Conservation (phyloP, 2,888 invertebrate species). For the Leucoptera coffeella region DNA sequence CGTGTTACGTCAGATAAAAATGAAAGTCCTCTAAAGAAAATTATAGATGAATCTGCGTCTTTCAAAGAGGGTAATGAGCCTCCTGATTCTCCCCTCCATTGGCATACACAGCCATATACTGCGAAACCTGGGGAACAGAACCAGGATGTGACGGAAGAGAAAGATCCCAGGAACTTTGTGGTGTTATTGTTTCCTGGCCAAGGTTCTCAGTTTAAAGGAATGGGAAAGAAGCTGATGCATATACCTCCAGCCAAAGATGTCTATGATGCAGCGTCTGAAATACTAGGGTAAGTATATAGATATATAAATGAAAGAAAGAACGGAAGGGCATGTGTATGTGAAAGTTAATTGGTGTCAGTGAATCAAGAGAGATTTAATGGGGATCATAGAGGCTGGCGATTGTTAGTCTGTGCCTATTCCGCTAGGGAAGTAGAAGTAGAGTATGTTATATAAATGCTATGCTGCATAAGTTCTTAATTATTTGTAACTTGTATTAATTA, state of each 20-base stretch:
- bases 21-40: constrained; percentile 42
- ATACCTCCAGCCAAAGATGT: constrained; percentile 74
- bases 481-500: too few relatives aligned
- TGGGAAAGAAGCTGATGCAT: constrained; percentile 68
- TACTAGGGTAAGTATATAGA: constrained; percentile 43
- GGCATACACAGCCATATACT: constrained; percentile 60
- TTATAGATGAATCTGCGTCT: constrained; percentile 56
- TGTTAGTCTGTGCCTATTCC: too few relatives aligned
- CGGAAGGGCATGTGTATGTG: too few relatives aligned
- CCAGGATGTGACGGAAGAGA: constrained; percentile 18
- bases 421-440: too few relatives aligned
- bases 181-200: constrained; percentile 89
- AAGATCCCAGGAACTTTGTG: constrained; percentile 62
- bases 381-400: too few relatives aligned
- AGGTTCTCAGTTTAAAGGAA: constrained; percentile 86
- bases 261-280: constrained; percentile 76
- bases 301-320: neutral
- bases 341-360: too few relatives aligned
- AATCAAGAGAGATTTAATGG: too few relatives aligned
- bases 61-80: constrained; percentile 46
- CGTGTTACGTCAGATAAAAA: constrained; percentile 5
- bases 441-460: too few relatives aligned
- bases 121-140: constrained; percentile 19
- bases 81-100: constrained; percentile 26
- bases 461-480: too few relatives aligned